phyloP scores from a whole-genome alignment of 2,113 vertebrate genomes.

The Colinus virginianus region DNA sequence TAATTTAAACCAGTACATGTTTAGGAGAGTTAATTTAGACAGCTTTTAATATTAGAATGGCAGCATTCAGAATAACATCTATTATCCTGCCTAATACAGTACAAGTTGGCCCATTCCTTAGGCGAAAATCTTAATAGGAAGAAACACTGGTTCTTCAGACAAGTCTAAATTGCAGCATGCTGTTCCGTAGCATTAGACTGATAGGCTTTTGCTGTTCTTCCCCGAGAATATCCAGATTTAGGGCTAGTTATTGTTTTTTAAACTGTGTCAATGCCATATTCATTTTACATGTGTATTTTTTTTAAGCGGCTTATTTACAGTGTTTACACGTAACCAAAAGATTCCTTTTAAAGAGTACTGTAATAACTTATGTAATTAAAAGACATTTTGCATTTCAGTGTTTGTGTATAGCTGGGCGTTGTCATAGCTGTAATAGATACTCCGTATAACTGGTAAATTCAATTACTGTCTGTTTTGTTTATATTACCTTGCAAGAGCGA shows the following conservation, averaged over 20 bases:
- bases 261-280: slow-evolving; percentile 61
- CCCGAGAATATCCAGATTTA: slow-evolving; percentile 57
- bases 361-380: slow-evolving; percentile 62
- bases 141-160: slow-evolving; percentile 39
- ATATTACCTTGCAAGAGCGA: slow-evolving; percentile 7
- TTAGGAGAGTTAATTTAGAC: slow-evolving; percentile 67
- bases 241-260: slow-evolving; percentile 65
- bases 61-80: slow-evolving; percentile 15
- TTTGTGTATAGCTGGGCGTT: slow-evolving; percentile 9
- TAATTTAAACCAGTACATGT: slow-evolving; percentile 66
- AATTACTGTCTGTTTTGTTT: neutral
- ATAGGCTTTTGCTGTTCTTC: slow-evolving; percentile 64
- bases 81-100: slow-evolving; percentile 31
- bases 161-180: slow-evolving; percentile 48
- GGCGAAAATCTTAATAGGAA: slow-evolving; percentile 45
- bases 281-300: slow-evolving; percentile 74
- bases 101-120: slow-evolving; percentile 49
- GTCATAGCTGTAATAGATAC: neutral
- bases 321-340: slow-evolving; percentile 70
- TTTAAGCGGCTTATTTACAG: slow-evolving; percentile 73
- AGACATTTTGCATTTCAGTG: slow-evolving; percentile 21
- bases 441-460: neutral
- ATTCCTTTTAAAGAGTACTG: slow-evolving; percentile 66
- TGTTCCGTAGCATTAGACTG: slow-evolving; percentile 54
- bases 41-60: slow-evolving; percentile 50